A percentile compares a stretch with the other conserved stretches of the same genome.
Evolutionary conservation across 2,888 invertebrate species (phyloP).

Genomic region (Agriopis leucophaearia): DNA sequence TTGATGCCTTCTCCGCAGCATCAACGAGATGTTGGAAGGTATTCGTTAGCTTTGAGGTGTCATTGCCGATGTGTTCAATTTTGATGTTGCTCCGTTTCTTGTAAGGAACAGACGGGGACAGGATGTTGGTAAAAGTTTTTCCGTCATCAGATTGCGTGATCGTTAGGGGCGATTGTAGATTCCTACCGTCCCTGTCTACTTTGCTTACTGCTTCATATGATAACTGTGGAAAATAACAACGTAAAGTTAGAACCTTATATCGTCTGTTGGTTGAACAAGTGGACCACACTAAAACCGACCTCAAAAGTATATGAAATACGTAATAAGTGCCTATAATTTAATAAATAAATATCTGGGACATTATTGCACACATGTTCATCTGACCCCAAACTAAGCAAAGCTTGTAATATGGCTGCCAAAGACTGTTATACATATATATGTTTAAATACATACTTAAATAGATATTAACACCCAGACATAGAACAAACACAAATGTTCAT

Average conservation of each 20-base stretch:
- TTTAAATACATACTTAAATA: too few species aligned
- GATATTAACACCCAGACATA: too few species aligned
- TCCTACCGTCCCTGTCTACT: slow-evolving; percentile 34
- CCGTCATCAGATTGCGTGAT: slow-evolving; percentile 35
- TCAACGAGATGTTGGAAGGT: slow-evolving; percentile 19
- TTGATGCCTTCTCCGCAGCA: slow-evolving; percentile 11
- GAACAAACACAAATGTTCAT: too few species aligned
- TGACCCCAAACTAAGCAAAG: too few species aligned
- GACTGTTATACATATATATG: too few species aligned
- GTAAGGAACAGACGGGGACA: slow-evolving; percentile 31
- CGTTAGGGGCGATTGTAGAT: slow-evolving; percentile 29
- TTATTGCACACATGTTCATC: too few species aligned
- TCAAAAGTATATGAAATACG: too few species aligned
- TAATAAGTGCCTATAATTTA: too few species aligned
- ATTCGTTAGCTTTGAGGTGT: slow-evolving; percentile 26
- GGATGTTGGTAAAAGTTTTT: slow-evolving; percentile 35
- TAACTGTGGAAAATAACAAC: slow-evolving; percentile 24
- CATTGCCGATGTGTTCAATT: slow-evolving; percentile 34
- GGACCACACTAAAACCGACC: too few species aligned
- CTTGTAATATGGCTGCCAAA: too few species aligned
- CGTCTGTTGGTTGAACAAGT: too few species aligned
- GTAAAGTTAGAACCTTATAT: not conserved
- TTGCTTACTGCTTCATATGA: slow-evolving; percentile 39
- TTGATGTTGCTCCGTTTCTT: slow-evolving; percentile 37
- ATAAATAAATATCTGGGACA: too few species aligned